These are phyloP conservation scores for Heliangelus exortis DNA, from an alignment of 2,797 vertebrate species.

Conservation along the genomic window DNA sequence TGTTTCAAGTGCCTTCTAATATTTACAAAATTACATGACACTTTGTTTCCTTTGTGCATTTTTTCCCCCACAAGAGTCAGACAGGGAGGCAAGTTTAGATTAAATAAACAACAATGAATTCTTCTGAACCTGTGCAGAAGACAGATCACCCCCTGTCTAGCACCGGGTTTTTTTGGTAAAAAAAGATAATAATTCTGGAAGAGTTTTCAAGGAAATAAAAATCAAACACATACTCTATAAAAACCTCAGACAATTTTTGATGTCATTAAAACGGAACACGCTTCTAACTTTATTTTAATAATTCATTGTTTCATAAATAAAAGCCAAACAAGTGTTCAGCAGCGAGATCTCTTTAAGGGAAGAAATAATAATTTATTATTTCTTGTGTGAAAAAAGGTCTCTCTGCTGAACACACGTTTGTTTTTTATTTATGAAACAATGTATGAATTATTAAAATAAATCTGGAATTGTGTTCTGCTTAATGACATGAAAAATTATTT, in stretches of 20 bases:
- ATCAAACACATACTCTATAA: slow-evolving; percentile 58
- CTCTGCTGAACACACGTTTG: slow-evolving; percentile 74
- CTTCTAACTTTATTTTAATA: slow-evolving; percentile 81
- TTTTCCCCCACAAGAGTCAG: slow-evolving; percentile 32
- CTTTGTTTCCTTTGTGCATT: slow-evolving; percentile 65
- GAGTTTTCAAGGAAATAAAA: slow-evolving; percentile 68
- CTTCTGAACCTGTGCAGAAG: slow-evolving; percentile 59
- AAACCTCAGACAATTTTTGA: slow-evolving; percentile 70
- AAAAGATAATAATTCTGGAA: slow-evolving; percentile 1
- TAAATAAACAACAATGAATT: slow-evolving; percentile 61
- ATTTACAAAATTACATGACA: slow-evolving; percentile 70
- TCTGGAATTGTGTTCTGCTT: slow-evolving; percentile 73
- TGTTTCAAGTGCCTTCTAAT: slow-evolving; percentile 57
- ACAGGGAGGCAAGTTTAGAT: slow-evolving; percentile 46
- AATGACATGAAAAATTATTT: slow-evolving; percentile 82
- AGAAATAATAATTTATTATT: slow-evolving; percentile 82
- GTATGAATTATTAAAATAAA: slow-evolving; percentile 83
- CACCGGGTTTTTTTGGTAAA: neutral
- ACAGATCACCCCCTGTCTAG: slow-evolving; percentile 46
- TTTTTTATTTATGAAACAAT: slow-evolving; percentile 83
- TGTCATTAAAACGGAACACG: slow-evolving; percentile 75
- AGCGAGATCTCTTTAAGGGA: slow-evolving; percentile 79
- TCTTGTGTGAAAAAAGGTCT: slow-evolving; percentile 77
- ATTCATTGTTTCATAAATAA: slow-evolving; percentile 82
- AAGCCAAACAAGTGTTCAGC: slow-evolving; percentile 81